Percentiles rank a stretch among this genome's conserved stretches.
phyloP scores from a whole-genome alignment of 2,113 vertebrate genomes.

The Saccopteryx bilineata region DNA sequence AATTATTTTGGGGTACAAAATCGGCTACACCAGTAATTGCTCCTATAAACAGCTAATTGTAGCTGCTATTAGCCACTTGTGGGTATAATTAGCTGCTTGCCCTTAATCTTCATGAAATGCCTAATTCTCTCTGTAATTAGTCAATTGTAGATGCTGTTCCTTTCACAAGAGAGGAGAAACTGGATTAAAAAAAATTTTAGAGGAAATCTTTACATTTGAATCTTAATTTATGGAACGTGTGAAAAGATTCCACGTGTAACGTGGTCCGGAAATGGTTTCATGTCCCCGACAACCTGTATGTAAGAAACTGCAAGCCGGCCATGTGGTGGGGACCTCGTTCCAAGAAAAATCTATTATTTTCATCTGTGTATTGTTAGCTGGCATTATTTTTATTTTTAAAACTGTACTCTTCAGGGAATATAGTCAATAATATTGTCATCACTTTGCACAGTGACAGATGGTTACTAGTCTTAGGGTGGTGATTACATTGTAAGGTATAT shows the following conservation, averaged over 20 bases:
- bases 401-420: background rate
- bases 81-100: constrained; percentile 80
- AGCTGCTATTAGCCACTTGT: constrained; percentile 82
- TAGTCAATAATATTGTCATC: background rate
- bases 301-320: background rate
- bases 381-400: background rate
- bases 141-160: constrained; percentile 72
- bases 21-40: constrained; percentile 81
- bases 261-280: background rate
- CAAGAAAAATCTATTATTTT: background rate
- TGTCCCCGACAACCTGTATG: background rate
- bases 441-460: background rate
- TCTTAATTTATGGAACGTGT: constrained; percentile 67
- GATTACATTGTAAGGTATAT: background rate
- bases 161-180: constrained; percentile 66
- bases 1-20: constrained; percentile 84
- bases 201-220: constrained; percentile 54
- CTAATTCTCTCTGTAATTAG: constrained; percentile 80
- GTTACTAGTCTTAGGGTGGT: background rate
- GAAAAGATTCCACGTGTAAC: constrained; percentile 12
- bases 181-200: constrained; percentile 35
- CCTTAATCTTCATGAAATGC: constrained; percentile 79
- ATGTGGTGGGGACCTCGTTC: background rate
- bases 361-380: constrained; percentile 57
- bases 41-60: constrained; percentile 83